These are phyloP conservation scores for Anoura caudifer DNA, from an alignment of 2,113 vertebrate genomes.

Conservation along the genomic window DNA sequence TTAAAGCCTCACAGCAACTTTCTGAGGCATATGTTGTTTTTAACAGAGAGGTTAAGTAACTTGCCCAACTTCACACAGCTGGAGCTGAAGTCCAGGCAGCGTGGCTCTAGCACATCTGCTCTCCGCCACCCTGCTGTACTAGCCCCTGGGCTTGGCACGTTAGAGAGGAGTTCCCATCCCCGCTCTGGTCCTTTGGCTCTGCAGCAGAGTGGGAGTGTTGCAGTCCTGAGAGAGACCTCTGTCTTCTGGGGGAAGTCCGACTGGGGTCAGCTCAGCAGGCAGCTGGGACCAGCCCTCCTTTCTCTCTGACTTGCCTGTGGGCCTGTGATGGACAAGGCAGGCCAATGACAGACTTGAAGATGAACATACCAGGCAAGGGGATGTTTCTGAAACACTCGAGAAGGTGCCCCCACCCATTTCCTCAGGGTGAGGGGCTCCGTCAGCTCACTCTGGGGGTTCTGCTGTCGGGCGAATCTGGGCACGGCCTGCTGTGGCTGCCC, in stretches of 20 bases:
- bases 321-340: background rate
- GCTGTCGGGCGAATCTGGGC: background rate
- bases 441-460: background rate
- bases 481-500: background rate
- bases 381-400: accelerated
- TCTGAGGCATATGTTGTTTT: accelerated
- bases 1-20: background rate
- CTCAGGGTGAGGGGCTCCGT: accelerated
- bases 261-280: background rate
- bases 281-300: background rate
- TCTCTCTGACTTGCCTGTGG: background rate
- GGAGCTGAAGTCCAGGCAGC: background rate
- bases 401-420: background rate
- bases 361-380: accelerated
- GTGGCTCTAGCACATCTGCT: background rate
- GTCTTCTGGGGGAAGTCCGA: accelerated
- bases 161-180: accelerated
- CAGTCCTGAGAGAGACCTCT: background rate
- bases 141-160: accelerated
- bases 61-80: background rate
- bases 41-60: background rate
- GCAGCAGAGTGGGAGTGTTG: background rate
- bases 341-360: accelerated
- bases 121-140: accelerated
- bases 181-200: background rate